Evolutionary conservation across 2,113 vertebrate species (phyloP).

Genomic region (Upupa epops): DNA sequence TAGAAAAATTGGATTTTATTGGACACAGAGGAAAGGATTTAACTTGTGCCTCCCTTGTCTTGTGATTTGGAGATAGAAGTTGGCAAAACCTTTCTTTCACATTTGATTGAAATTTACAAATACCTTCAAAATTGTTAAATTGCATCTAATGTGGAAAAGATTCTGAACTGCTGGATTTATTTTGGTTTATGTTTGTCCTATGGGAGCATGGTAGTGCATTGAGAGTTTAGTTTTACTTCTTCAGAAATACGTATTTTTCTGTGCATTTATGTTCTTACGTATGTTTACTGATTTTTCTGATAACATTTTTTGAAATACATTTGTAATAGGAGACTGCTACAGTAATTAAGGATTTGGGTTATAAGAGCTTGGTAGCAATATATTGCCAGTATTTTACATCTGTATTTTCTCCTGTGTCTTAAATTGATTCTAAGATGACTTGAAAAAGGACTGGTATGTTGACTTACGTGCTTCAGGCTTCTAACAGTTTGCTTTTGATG

Average conservation of each 20-base stretch:
- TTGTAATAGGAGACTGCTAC: neutral
- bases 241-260: neutral
- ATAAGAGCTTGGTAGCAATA: neutral
- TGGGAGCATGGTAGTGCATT: neutral
- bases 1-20: neutral
- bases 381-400: neutral
- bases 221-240: neutral
- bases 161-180: neutral
- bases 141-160: neutral
- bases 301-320: neutral
- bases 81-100: neutral
- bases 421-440: neutral
- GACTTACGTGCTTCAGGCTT: neutral
- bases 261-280: neutral
- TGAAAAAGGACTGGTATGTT: neutral
- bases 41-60: fast-evolving
- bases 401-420: neutral
- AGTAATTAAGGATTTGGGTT: neutral
- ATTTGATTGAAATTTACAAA: neutral
- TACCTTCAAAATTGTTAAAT: neutral
- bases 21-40: neutral
- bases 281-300: neutral
- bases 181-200: neutral
- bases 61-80: neutral
- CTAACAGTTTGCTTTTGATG: neutral